Evolutionary conservation across 2,888 invertebrate species (phyloP), one percentile per base, ranked within the genome.

Genomic region (Dugesia japonica): DNA sequence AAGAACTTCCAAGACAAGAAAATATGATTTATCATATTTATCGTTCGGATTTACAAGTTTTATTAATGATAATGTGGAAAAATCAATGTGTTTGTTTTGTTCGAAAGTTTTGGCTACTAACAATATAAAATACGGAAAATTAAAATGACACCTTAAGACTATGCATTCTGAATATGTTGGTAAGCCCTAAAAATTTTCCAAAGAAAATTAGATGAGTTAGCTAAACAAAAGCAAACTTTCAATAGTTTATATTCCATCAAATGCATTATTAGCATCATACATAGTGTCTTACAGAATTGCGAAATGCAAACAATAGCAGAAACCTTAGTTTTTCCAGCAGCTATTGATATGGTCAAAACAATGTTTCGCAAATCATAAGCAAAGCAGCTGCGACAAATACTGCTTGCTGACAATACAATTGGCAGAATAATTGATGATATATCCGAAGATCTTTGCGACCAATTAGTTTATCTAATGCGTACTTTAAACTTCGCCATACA

Each of bases 101-200:
- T 56, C 56, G 56, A 56, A 56, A 56, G 56, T 56, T 56, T 56
- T 56, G 56, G 56, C 56, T 56, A n/a, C 56, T 56, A n/a, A 56
- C n/a, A 56, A 23, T 56, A n/a, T 56, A n/a, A 56, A 4, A 56
- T n/a, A 1, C 56, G 56, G 56, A 56, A 20, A 56, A 56, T 56
- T 56, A 56, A 56, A 56, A 31, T 31, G 31, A 4, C 31, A 31
- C 31, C 4, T 31, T 31, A 13, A 31, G 13, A 31, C 31, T 31
- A 13, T 13, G 13, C 13, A 7, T 13, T 31, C 31, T n/a, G n/a
- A 31, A 31, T 31, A 31, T 13, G 31, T 31, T 31, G 31, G 31
- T 13, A 31, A 31, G 31, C 31, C 31, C 31, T 13, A 31, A 31
- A 13, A 31, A 31, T 31, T 31, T 31, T 31, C 13, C 31, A 31